phyloP scores from a whole-genome alignment of 2,113 vertebrate genomes.

The Hemichromis elongatus region DNA sequence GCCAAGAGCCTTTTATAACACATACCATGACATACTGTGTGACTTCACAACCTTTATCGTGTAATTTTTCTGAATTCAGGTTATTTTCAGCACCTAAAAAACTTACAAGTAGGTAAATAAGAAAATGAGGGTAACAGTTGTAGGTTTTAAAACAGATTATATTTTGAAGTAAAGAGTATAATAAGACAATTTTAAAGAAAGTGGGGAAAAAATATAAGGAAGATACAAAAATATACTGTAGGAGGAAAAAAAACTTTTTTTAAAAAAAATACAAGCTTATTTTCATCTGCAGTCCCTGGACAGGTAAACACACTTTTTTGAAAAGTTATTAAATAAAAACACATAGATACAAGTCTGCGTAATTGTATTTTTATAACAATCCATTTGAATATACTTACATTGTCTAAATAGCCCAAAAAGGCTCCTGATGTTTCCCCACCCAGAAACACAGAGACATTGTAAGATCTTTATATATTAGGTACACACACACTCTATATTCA shows the following conservation, averaged over 20 bases:
- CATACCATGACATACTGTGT: not conserved
- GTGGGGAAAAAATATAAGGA: not conserved
- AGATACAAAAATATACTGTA: not conserved
- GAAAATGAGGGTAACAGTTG: not conserved
- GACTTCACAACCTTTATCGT: not conserved
- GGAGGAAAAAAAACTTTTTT: not conserved
- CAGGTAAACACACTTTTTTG: not conserved
- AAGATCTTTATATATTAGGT: not conserved
- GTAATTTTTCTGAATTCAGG: not conserved
- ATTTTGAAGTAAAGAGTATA: not conserved
- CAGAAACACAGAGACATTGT: not conserved
- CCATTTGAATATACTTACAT: not conserved
- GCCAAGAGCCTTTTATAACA: not conserved
- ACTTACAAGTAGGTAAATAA: not conserved
- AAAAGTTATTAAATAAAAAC: not conserved
- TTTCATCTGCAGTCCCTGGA: not conserved
- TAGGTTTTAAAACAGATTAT: not conserved
- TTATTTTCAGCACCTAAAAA: not conserved
- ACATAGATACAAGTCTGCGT: not conserved
- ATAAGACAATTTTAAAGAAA: not conserved
- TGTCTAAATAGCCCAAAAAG: accelerated
- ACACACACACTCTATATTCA: not conserved
- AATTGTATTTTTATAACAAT: not conserved
- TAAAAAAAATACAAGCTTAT: not conserved
- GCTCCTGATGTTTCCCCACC: not conserved